Conservation (phyloP, 2,113 vertebrate genomes). For the Myiagra hebetior region DNA sequence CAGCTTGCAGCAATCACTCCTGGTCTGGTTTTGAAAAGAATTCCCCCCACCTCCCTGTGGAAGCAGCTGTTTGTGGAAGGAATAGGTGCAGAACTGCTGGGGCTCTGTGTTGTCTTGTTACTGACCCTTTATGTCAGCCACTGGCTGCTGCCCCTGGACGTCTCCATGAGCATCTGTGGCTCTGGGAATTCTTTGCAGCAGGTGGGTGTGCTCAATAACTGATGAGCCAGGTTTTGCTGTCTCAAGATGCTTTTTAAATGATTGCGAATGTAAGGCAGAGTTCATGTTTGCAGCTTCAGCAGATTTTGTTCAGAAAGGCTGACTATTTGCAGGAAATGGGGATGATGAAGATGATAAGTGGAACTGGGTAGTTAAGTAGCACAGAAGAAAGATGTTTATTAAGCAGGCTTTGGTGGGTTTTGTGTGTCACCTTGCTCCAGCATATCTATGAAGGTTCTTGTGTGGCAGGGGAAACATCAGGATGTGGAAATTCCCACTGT, state of each 20-base stretch:
- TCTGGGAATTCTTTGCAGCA: neutral
- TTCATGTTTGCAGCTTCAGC: neutral
- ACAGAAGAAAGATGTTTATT: neutral
- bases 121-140: neutral
- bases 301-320: neutral
- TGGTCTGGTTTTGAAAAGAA: neutral
- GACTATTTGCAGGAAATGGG: neutral
- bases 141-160: neutral
- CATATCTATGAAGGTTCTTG: neutral
- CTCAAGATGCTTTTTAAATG: neutral
- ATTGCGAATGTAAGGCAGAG: neutral
- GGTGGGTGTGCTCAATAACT: neutral
- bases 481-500: neutral
- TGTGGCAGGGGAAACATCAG: neutral
- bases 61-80: neutral
- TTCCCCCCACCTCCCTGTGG: neutral
- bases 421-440: neutral
- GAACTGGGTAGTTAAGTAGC: neutral
- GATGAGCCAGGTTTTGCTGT: neutral
- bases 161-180: neutral
- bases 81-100: neutral
- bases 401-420: neutral
- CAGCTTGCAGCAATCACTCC: slow-evolving; percentile 4
- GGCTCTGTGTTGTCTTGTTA: neutral
- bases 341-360: neutral